These are phyloP conservation scores for Rhynchonycteris naso DNA, from an alignment of 2,797 vertebrate species.

Conservation along the genomic window DNA sequence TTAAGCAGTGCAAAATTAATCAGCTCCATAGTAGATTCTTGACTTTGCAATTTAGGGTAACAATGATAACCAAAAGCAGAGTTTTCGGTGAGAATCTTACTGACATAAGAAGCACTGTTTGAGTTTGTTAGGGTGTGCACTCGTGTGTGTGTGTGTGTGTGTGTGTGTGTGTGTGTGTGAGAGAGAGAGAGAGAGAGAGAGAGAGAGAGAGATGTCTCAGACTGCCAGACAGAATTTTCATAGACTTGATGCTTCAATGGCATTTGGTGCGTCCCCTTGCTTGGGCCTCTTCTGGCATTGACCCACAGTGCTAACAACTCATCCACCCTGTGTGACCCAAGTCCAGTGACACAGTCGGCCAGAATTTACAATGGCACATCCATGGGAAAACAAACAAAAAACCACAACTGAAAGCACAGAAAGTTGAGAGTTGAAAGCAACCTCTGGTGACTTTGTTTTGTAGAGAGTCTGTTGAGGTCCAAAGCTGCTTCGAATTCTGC, in stretches of 20 bases:
- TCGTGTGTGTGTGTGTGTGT: conserved; percentile 61
- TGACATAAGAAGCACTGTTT: conserved; percentile 41
- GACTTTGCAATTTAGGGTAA: conserved; percentile 32
- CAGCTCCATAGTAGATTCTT: conserved; percentile 14
- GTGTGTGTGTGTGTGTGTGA: conserved; percentile 55
- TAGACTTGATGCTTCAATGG: neutral
- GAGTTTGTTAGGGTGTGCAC: conserved; percentile 70
- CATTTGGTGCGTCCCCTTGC: neutral
- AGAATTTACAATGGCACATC: neutral
- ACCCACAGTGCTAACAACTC: neutral
- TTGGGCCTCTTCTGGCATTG: conserved; percentile 39
- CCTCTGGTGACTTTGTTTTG: neutral
- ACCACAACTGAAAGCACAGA: conserved; percentile 43
- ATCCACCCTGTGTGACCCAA: neutral
- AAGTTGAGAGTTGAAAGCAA: neutral
- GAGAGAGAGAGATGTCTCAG: neutral
- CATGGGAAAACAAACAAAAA: neutral
- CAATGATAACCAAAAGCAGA: neutral
- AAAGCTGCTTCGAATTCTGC: neutral
- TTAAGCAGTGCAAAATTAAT: conserved; percentile 34
- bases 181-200: too few relatives aligned
- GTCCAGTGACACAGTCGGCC: neutral
- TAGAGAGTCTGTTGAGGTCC: neutral
- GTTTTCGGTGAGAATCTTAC: neutral
- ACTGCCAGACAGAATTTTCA: conserved; percentile 10